These are phyloP conservation scores for Agrypnus murinus DNA, from an alignment of 2,888 invertebrate genomes.

Conservation along the genomic window DNA sequence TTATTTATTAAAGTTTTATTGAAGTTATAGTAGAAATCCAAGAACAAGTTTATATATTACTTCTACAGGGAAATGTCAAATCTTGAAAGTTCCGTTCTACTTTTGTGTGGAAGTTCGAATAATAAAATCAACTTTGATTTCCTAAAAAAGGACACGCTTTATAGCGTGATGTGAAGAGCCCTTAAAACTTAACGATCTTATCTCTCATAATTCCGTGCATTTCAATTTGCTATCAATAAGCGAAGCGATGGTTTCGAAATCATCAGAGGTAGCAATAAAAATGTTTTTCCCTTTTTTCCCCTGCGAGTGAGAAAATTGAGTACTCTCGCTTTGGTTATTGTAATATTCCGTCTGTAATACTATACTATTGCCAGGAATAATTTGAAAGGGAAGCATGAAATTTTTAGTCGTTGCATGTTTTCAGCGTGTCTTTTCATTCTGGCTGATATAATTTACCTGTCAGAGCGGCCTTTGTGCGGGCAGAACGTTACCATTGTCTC, in stretches of 20 bases:
- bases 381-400: constrained; percentile 17
- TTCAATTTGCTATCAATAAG: constrained; percentile 6
- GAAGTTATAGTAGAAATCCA: no score
- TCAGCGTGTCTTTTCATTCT: constrained; percentile 29
- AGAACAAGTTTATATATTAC: no score
- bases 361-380: background rate
- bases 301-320: background rate
- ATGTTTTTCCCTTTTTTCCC: background rate
- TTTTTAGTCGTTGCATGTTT: constrained; percentile 32
- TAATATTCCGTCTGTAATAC: constrained; percentile 9
- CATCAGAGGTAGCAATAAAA: background rate
- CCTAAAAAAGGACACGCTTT: background rate
- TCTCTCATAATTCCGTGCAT: constrained; percentile 3
- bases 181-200: constrained; percentile 3
- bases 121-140: constrained; percentile 3
- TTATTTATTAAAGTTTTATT: no score
- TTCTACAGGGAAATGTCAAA: no score
- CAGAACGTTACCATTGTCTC: constrained; percentile 37
- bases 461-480: constrained; percentile 25
- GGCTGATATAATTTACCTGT: constrained; percentile 39
- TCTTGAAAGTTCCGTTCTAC: no score
- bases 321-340: background rate
- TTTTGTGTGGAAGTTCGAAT: background rate
- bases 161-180: background rate
- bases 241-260: background rate